Evolutionary conservation across 1,140 invertebrate species (phyloP), one percentile per base, ranked within the genome.

Genomic region (Diabrotica undecimpunctata): DNA sequence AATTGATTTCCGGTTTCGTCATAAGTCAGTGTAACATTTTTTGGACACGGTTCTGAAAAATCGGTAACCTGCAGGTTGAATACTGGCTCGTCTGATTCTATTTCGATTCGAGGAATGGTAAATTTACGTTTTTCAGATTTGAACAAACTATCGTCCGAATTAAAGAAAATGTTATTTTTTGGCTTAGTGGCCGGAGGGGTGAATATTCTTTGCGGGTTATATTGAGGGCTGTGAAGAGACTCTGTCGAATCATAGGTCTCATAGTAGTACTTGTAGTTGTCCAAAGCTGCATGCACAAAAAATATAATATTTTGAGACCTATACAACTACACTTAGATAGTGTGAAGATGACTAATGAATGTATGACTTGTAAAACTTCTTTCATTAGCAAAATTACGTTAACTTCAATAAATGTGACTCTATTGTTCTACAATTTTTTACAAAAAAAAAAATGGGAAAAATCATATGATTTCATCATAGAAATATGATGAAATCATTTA

Each of bases 21-120:
- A 52, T 75, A 73, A 12, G 69, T 69, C 8, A 76, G 59, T 5
- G 70, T 72, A 3, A 77, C 68, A 58, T 74, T 73, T 69, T 73
- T 76, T 5, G 76, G 76, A 37, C 56, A 54, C 8, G 76, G 75
- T 64, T 77, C 75, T 12, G 73, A 74, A 56, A 77, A 78, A 70
- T 78, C 77, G 5, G 75, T 77, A 6, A 78, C 74, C 72, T 78
- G 74, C 35, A 78, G 56, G 56, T 71, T 76, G 54, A 78, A 77
- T 55, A 71, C 68, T 3, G 77, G 77, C 53, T 75, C 70, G 53
- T 71, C 69, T 36, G 66, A 64, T 62, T 76, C 72, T 52, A 78
- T 74, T 66, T 75, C 71, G 11, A 78, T 78, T 37, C 73, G 70
- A 35, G 77, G 77, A 59, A 78, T 77, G 13, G 72, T 67, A 6